Evolutionary conservation across 2,797 vertebrate genomes (phyloP).

Genomic region (Sciurus carolinensis): DNA sequence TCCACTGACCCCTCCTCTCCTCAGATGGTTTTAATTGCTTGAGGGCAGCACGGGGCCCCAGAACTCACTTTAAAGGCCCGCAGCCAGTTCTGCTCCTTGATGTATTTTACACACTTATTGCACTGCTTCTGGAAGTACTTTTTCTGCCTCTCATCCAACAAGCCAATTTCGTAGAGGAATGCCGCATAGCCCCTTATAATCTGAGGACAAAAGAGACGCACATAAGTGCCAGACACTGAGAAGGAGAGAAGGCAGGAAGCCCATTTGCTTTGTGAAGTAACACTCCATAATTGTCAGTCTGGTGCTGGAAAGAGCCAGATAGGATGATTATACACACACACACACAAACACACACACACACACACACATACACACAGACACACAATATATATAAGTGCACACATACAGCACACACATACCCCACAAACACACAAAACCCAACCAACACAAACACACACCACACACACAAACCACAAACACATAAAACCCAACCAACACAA

Average conservation of each 20-base stretch:
- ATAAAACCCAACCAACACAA: background rate
- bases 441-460: background rate
- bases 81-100: slow-evolving; percentile 91
- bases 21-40: slow-evolving; percentile 87
- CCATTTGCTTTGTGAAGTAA: slow-evolving; percentile 19
- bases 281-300: slow-evolving; percentile 63
- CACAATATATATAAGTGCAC: background rate
- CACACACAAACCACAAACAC: background rate
- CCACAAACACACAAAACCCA: background rate
- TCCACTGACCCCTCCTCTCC: slow-evolving; percentile 59
- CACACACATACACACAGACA: background rate
- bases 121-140: slow-evolving; percentile 90
- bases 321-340: background rate
- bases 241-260: background rate
- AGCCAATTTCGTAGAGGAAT: slow-evolving; percentile 90
- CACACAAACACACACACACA: background rate
- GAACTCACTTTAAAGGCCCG: slow-evolving; percentile 91
- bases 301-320: background rate
- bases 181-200: slow-evolving; percentile 91
- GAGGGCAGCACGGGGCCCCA: slow-evolving; percentile 63
- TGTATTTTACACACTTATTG: slow-evolving; percentile 88
- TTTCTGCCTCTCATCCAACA: slow-evolving; percentile 89
- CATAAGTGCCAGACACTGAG: background rate
- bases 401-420: background rate
- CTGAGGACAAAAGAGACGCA: slow-evolving; percentile 82